A percentile compares a stretch with the other conserved stretches of the same genome.
Evolutionary conservation across 2,113 vertebrate species (phyloP).

Genomic region (Seriola quinqueradiata): DNA sequence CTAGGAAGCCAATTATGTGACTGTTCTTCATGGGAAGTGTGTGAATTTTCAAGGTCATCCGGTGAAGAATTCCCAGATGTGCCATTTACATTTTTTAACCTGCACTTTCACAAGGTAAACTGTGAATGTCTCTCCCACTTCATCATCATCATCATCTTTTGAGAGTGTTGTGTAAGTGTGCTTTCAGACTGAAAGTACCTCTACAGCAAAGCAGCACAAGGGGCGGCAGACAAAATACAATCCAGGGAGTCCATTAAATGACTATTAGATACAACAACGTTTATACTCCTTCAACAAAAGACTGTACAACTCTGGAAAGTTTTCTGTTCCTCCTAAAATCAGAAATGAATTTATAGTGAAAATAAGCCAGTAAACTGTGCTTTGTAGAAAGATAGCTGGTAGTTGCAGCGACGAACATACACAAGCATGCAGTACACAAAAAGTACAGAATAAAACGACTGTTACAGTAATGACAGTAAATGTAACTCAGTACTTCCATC

Average conservation of each 20-base stretch:
- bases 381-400: no score
- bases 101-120: constrained; percentile 39
- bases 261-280: neutral
- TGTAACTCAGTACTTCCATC: no score
- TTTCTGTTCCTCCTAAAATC: neutral
- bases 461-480: no score
- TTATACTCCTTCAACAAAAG: no score
- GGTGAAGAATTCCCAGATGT: constrained; percentile 62
- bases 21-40: constrained; percentile 38
- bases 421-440: no score
- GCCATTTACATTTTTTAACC: constrained; percentile 46
- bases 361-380: no score
- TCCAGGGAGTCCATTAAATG: neutral
- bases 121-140: constrained; percentile 36
- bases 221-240: no score
- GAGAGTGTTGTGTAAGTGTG: neutral
- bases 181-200: neutral
- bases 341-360: no score
- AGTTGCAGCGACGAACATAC: no score
- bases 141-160: constrained; percentile 41
- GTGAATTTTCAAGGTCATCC: constrained; percentile 31
- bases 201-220: neutral
- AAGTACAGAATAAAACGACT: no score
- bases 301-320: neutral
- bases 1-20: constrained; percentile 38